These are phyloP conservation scores for Aurelia sp. DNA, from an alignment of 30 jellyfish, hydroid and myxozoan genomes.

Conservation along the genomic window DNA sequence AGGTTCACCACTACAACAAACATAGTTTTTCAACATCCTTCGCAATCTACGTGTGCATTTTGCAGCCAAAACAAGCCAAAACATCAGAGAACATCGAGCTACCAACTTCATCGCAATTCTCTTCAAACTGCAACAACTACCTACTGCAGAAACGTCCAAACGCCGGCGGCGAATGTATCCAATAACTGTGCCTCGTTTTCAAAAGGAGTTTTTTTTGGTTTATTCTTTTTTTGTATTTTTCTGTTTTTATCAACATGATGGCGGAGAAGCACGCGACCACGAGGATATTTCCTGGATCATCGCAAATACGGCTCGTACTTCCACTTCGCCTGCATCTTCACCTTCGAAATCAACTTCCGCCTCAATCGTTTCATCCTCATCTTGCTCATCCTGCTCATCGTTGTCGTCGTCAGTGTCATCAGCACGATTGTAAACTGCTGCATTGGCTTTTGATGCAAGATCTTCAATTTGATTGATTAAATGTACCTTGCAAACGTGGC, in stretches of 20 bases:
- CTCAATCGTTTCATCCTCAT: background rate
- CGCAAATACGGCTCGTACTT: background rate
- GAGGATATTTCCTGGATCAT: conserved; percentile 21
- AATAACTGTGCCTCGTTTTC: no score
- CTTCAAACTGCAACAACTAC: no score
- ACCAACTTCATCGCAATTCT: no score
- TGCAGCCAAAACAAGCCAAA: no score
- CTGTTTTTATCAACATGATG: background rate
- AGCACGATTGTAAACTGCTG: background rate
- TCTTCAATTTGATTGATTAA: background rate
- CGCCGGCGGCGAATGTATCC: no score
- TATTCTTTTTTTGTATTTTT: background rate
- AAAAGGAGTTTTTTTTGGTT: no score
- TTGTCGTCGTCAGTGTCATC: background rate
- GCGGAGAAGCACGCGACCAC: background rate
- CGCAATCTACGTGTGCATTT: no score
- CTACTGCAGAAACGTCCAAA: no score
- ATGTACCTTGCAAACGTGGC: background rate
- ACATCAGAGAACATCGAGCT: no score
- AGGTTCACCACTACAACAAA: no score
- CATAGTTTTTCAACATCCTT: no score
- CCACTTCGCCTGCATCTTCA: background rate
- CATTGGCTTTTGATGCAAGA: background rate
- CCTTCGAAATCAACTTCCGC: background rate
- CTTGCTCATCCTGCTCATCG: background rate